These are phyloP conservation scores for Stomatorhinus ivindoensis DNA, from an alignment of 2,113 vertebrate genomes.

Conservation along the genomic window DNA sequence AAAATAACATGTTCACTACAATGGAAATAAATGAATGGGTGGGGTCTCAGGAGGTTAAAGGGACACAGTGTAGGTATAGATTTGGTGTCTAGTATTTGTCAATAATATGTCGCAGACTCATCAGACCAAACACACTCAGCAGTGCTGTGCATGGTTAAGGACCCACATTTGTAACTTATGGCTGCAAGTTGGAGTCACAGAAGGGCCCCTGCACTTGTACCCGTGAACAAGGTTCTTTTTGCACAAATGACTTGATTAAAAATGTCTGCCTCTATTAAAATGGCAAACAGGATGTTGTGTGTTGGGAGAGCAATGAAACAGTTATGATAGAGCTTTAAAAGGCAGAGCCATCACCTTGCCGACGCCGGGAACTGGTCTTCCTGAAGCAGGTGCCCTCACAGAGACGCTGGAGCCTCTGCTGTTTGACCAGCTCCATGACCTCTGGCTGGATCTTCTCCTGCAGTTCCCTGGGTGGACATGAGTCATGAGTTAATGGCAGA, in stretches of 20 bases:
- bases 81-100: neutral
- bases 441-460: slow-evolving; percentile 98
- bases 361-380: slow-evolving; percentile 91
- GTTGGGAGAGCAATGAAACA: neutral
- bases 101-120: neutral
- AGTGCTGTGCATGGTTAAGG: neutral
- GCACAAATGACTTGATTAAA: neutral
- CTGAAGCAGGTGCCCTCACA: slow-evolving; percentile 98
- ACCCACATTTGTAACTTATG: neutral
- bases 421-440: slow-evolving; percentile 97
- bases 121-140: neutral
- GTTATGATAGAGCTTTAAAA: neutral
- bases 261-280: neutral
- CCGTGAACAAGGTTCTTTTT: neutral
- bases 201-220: neutral
- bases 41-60: too few species aligned
- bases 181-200: neutral
- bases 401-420: slow-evolving; percentile 92
- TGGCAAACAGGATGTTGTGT: neutral
- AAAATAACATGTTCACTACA: too few species aligned
- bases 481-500: neutral
- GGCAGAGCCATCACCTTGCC: slow-evolving; percentile 71
- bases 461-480: slow-evolving; percentile 70
- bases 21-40: too few species aligned
- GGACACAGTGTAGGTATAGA: neutral